Evolutionary conservation across 2,113 vertebrate species (phyloP).

Genomic region (Talpa occidentalis): DNA sequence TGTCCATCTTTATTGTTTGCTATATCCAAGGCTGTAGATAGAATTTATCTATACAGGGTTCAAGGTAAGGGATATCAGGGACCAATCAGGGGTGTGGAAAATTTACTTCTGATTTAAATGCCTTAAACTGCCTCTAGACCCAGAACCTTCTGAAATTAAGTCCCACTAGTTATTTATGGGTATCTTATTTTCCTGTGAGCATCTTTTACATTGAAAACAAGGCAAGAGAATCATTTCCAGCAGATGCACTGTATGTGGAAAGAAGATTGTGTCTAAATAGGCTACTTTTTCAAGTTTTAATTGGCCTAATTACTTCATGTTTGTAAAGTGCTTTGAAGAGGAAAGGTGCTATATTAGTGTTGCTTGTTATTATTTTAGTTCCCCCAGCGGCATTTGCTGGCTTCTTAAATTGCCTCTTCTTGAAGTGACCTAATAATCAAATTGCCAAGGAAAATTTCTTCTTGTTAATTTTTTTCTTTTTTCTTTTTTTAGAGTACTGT

Average conservation of each 20-base stretch:
- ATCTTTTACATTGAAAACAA: conserved; percentile 56
- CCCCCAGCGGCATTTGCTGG: conserved; percentile 31
- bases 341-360: conserved; percentile 73
- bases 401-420: conserved; percentile 72
- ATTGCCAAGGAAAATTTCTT: conserved; percentile 11
- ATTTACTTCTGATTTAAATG: conserved; percentile 2
- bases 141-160: conserved; percentile 58
- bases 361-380: conserved; percentile 73
- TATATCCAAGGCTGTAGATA: not conserved
- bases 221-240: conserved; percentile 33
- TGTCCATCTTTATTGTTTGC: not conserved
- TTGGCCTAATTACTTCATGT: conserved; percentile 80
- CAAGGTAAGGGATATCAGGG: not conserved
- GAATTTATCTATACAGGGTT: not conserved
- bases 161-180: conserved; percentile 21
- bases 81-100: not conserved
- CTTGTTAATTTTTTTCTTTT: not conserved
- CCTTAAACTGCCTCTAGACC: conserved; percentile 11
- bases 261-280: conserved; percentile 68
- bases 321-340: conserved; percentile 79
- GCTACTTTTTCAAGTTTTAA: conserved; percentile 74
- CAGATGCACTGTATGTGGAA: not conserved
- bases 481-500: not conserved
- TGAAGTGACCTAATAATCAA: conserved; percentile 58
- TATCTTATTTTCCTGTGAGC: conserved; percentile 17